Percentiles rank a stretch among this genome's conserved stretches.
Conservation (phyloP, 2,113 vertebrate genomes). For the Paedocypris sp. region DNA sequence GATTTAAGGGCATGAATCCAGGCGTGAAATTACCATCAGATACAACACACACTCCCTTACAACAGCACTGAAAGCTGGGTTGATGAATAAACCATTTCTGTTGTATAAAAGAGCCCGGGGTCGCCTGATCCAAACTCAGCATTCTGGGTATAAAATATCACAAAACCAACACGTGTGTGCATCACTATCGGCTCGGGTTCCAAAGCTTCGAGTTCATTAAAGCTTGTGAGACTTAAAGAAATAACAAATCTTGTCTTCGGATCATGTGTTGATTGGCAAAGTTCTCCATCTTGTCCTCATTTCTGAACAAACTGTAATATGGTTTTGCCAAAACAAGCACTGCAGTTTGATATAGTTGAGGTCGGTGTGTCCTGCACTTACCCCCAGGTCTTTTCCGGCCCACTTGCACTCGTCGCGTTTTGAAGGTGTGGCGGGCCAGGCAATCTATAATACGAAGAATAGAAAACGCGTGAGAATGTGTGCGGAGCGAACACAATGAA, state of each 20-base stretch:
- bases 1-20: conserved; percentile 34
- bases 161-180: not conserved
- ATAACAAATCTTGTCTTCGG: no score
- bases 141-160: conserved; percentile 24
- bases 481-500: conserved; percentile 11
- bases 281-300: no score
- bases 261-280: no score
- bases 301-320: no score
- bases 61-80: not conserved
- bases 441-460: conserved; percentile 64
- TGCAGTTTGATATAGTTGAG: not conserved
- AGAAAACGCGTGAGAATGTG: conserved; percentile 23
- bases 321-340: not conserved
- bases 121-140: conserved; percentile 13
- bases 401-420: conserved; percentile 94
- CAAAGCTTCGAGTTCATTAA: no score
- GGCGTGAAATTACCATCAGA: conserved; percentile 62
- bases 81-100: conserved; percentile 30
- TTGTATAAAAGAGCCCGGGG: conserved; percentile 18
- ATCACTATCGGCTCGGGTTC: no score
- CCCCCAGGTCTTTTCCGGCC: conserved; percentile 91
- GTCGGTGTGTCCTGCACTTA: conserved; percentile 56
- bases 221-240: no score
- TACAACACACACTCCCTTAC: conserved; percentile 28
- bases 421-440: conserved; percentile 88